A percentile compares a stretch with the other conserved stretches of the same genome.
phyloP scores from a whole-genome alignment of 2,888 invertebrate species.

The Allophyes oxyacanthae region DNA sequence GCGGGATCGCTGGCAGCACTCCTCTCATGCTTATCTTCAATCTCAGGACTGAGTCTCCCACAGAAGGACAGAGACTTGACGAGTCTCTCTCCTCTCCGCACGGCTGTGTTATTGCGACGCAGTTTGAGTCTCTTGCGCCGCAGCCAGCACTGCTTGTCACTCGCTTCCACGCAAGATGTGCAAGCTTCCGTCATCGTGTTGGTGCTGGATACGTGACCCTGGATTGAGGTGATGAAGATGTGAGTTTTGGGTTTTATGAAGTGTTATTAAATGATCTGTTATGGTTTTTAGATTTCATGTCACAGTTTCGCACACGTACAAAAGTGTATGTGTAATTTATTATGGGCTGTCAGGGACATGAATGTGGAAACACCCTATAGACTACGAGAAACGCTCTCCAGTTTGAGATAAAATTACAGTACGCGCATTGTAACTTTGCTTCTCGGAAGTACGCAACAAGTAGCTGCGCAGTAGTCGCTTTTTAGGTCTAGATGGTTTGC shows the following conservation, averaged over 20 bases:
- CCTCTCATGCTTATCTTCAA: constrained; percentile 89
- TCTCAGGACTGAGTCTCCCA: constrained; percentile 89
- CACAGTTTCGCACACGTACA: too few relatives aligned
- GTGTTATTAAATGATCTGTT: too few relatives aligned
- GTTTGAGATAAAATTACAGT: too few relatives aligned
- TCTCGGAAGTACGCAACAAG: too few relatives aligned
- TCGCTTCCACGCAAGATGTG: constrained; percentile 86
- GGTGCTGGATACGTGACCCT: constrained; percentile 87
- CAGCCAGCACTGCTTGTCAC: constrained; percentile 83
- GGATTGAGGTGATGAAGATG: constrained; percentile 3
- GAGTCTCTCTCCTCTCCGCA: constrained; percentile 83
- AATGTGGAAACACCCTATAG: too few relatives aligned
- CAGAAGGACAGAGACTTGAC: constrained; percentile 94
- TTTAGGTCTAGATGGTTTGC: too few relatives aligned
- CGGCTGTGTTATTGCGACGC: constrained; percentile 70
- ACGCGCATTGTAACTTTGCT: too few relatives aligned
- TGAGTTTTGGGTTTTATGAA: background rate
- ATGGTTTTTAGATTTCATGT: too few relatives aligned
- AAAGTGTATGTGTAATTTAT: too few relatives aligned
- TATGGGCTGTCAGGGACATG: too few relatives aligned
- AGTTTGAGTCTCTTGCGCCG: constrained; percentile 81
- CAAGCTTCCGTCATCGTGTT: constrained; percentile 88
- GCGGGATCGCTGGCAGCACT: constrained; percentile 91
- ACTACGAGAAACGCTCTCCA: too few relatives aligned
- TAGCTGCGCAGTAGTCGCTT: too few relatives aligned